Conservation (phyloP, 2,797 vertebrate species). For the Diglossa cyanea region DNA sequence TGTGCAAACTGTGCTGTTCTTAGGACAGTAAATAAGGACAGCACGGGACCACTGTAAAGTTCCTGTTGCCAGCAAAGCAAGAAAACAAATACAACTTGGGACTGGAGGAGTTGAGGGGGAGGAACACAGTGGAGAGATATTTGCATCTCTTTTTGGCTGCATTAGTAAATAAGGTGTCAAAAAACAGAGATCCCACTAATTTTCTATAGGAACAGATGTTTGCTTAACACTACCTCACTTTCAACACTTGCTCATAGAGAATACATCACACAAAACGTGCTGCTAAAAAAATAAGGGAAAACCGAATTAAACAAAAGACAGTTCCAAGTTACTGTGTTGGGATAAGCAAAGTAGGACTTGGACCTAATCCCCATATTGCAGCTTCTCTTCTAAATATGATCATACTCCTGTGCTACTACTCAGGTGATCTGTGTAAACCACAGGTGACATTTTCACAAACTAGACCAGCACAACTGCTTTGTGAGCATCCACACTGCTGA, state of each 20-base stretch:
- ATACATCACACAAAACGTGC: not conserved
- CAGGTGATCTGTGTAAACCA: not conserved
- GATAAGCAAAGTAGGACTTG: not conserved
- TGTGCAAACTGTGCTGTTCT: not conserved
- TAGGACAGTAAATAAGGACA: not conserved
- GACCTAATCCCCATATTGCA: not conserved
- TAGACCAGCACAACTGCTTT: not conserved
- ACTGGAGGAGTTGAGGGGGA: fast-evolving
- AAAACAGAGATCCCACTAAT: not conserved
- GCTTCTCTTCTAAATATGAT: not conserved
- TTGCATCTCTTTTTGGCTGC: not conserved
- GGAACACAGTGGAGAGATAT: not conserved
- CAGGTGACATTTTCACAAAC: not conserved
- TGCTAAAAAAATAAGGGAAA: not conserved
- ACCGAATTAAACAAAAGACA: not conserved
- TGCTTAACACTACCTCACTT: not conserved
- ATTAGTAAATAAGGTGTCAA: not conserved
- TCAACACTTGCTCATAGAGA: not conserved
- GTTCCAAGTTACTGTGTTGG: not conserved
- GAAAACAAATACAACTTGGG: not conserved
- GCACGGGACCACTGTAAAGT: not conserved
- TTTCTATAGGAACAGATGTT: conserved; percentile 15
- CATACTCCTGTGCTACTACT: not conserved
- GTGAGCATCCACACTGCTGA: not conserved
- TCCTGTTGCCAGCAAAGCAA: not conserved